Base-by-base conservation (phyloP, 1,140 invertebrate genomes). In the Drosophila kepulauana region DNA sequence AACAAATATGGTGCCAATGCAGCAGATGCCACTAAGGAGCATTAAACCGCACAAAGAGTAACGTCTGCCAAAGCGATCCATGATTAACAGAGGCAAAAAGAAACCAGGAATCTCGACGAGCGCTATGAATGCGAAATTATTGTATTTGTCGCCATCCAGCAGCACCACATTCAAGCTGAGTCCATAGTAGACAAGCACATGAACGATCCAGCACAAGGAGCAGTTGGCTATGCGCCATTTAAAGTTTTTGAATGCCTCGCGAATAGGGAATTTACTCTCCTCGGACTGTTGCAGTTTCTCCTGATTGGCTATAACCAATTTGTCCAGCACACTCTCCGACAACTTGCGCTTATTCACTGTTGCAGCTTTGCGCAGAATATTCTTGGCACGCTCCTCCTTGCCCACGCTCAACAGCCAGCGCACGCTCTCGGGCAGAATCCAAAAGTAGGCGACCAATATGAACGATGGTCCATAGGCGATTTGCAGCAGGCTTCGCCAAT, bases 111-210 rank as follows among this genome's bases (percentile, higher is more conserved):
- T 94, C 92, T 97, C 96, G 43, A 96, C 94, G 6, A 95, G 82
- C 56, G 95, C 94, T 46, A 95, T 95, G n/a, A 95, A 93, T 2
- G 96, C 95, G 80, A 97, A 96, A 91, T 96, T 96, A 11, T 94
- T 91, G 91, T 96, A 96, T 79, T 94, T 95, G 81, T 97, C 94
- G 3, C 96, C 96, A 10, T 95, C 94, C 20, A 98, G 93, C 38
- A 96, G 94, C 6, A 96, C 96, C 0, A 96, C 95, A 89, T 97
- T 97, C 46, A 97, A 94, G 6, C 96, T 96, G 5, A 98, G 92
- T 0, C 97, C 97, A 90, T 97, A 97, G 92, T 97, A 98, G 3
- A 97, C 94, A 79, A 97, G 95, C 1, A 95, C 94, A 74, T 94
- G 94, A 1, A 95, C 94, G 1, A 95, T 92, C 96, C 95, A 97